Percentiles rank a stretch among this genome's conserved stretches.
Evolutionary conservation across 2,797 vertebrate genomes (phyloP).

Genomic region (Fistularia commersonii): DNA sequence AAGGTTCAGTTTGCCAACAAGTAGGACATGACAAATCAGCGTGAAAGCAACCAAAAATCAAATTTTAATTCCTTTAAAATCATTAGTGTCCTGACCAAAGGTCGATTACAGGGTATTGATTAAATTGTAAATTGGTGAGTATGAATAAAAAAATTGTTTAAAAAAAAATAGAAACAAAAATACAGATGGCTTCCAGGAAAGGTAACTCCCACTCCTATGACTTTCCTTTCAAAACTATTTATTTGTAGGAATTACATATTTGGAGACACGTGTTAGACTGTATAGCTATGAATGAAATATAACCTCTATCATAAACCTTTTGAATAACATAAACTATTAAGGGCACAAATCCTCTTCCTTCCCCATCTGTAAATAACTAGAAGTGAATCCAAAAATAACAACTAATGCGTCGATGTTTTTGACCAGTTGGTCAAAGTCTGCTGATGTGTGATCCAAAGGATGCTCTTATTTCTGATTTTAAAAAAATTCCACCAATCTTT

Average conservation of each 20-base stretch:
- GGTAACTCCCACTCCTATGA: conserved; percentile 39
- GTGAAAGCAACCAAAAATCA: conserved; percentile 21
- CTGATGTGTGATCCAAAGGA: not conserved
- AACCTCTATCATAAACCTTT: too few species aligned
- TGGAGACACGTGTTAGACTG: too few species aligned
- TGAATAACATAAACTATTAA: not conserved
- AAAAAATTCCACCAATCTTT: too few species aligned
- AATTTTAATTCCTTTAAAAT: conserved; percentile 14
- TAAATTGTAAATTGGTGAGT: conserved; percentile 62
- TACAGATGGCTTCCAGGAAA: conserved; percentile 83
- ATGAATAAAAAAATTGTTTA: conserved; percentile 31
- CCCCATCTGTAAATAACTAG: too few species aligned
- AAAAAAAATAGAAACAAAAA: conserved; percentile 35
- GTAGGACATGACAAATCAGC: conserved; percentile 33
- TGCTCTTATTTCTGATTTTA: too few species aligned
- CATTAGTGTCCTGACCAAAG: conserved; percentile 41
- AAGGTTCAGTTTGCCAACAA: conserved; percentile 54
- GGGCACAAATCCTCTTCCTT: not conserved
- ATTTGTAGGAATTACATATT: not conserved
- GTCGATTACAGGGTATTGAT: conserved; percentile 46
- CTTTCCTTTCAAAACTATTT: not conserved
- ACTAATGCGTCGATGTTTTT: too few species aligned
- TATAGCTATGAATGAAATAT: too few species aligned
- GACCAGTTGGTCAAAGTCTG: conserved; percentile 12
- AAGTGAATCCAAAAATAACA: too few species aligned